These are phyloP conservation scores for Pseudoips prasinana DNA, from an alignment of 2,888 invertebrate species.

Conservation along the genomic window DNA sequence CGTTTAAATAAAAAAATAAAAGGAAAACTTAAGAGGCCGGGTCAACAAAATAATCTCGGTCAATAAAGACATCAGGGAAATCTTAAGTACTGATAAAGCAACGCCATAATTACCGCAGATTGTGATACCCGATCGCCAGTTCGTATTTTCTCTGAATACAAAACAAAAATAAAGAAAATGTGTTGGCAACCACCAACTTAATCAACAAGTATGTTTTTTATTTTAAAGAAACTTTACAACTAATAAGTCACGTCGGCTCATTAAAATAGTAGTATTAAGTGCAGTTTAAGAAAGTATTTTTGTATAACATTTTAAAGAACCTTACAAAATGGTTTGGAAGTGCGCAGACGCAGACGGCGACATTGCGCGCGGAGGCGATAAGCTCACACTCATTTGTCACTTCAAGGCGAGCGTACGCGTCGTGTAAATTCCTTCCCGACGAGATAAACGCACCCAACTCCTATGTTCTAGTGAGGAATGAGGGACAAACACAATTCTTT, in stretches of 20 bases:
- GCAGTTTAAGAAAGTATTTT: slow-evolving; percentile 31
- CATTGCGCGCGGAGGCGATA: slow-evolving; percentile 55
- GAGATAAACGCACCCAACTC: slow-evolving; percentile 68
- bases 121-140: slow-evolving; percentile 51
- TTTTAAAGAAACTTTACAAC: slow-evolving; percentile 17
- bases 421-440: slow-evolving; percentile 71
- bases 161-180: slow-evolving; percentile 27
- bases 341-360: slow-evolving; percentile 45
- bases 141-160: slow-evolving; percentile 42
- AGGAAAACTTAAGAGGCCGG: slow-evolving; percentile 15
- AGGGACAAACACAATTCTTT: slow-evolving; percentile 42
- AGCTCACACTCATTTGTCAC: slow-evolving; percentile 76
- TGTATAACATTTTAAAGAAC: slow-evolving; percentile 33
- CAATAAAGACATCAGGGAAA: slow-evolving; percentile 66
- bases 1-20: slow-evolving; percentile 17
- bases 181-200: slow-evolving; percentile 37
- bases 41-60: slow-evolving; percentile 47
- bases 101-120: slow-evolving; percentile 59
- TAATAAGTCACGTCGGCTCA: slow-evolving; percentile 53
- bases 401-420: slow-evolving; percentile 57
- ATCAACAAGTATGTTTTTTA: no score
- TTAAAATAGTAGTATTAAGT: slow-evolving; percentile 50
- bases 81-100: slow-evolving; percentile 58
- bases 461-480: slow-evolving; percentile 34
- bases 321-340: slow-evolving; percentile 47